Evolutionary conservation across 2,888 invertebrate genomes (phyloP), one percentile per base, ranked within the genome.

Genomic region (Hedya salicella): DNA sequence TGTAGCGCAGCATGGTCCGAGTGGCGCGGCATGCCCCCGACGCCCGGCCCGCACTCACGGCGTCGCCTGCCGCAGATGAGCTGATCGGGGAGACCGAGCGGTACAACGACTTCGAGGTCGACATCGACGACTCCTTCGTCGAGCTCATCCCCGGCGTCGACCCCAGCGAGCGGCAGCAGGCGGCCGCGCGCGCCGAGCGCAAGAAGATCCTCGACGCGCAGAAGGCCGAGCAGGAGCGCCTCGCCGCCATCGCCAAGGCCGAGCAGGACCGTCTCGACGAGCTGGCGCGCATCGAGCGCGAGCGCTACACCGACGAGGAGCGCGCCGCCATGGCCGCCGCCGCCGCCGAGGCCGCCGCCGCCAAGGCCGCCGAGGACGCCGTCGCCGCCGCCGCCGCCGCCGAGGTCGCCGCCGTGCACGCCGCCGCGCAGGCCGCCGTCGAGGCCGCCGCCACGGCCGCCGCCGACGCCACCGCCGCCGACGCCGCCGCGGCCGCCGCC

Each of bases 71-170:
- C 93, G 81, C 94, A 96, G 97, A 97, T 95, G 96, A 97, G 86
- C 94, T 96, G 93, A 96, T 97, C 93, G 93, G 92, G 84, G 96
- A 96, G 91, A 98, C 96, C 94, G 97, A 98, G 94, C 95, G 95
- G 91, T 98, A 95, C 95, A 97, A 97, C 93, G 95, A 96, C 88
- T 96, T 98, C 92, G 97, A 96, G 79, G 96, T 98, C 89, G 98
- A 97, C 93, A 94, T 98, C 94, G 98, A 98, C 93, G 94, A 95
- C 87, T 97, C 98, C 77, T 98, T 98, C 94, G 95, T 97, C 83
- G 98, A 98, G 89, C 93, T 95, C 78, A 94, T 95, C 87, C 93
- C 93, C 63, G 94, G 94, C 77, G 93, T 94, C 73, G 90, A 92
- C 76, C 91, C 93, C 76, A 90, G 80, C 70, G 70, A 70, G 67